Conservation (phyloP, 1,140 invertebrate genomes). For the Colletes gigas region DNA sequence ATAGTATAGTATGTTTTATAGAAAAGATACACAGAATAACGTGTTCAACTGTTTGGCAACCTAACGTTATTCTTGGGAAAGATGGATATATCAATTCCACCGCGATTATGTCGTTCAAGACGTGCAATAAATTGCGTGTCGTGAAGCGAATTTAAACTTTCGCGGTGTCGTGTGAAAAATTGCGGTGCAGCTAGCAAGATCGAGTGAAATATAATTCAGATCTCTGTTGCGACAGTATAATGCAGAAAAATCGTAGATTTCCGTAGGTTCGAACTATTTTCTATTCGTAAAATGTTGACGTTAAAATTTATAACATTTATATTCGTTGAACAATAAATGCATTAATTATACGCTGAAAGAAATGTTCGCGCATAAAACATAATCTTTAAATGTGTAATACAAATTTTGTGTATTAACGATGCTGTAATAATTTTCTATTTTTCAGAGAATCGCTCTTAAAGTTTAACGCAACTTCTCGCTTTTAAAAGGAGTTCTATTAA, state of each 20-base stretch:
- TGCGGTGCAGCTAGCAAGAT: not conserved
- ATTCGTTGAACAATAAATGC: not conserved
- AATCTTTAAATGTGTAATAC: too few relatives aligned
- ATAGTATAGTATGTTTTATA: not conserved
- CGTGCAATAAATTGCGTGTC: constrained; percentile 8
- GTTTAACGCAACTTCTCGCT: too few relatives aligned
- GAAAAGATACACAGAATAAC: not conserved
- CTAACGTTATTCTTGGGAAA: not conserved
- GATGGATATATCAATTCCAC: not conserved
- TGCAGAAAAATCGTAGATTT: not conserved
- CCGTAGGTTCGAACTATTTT: not conserved
- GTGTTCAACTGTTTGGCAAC: not conserved
- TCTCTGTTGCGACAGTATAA: not conserved
- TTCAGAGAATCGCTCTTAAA: too few relatives aligned
- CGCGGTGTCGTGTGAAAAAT: not conserved
- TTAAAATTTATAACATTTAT: not conserved
- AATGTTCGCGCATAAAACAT: too few relatives aligned
- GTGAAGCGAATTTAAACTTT: constrained; percentile 14
- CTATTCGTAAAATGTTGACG: not conserved
- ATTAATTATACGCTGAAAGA: not conserved
- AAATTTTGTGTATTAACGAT: too few relatives aligned
- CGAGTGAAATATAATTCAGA: constrained; percentile 4
- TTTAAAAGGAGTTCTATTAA: too few relatives aligned
- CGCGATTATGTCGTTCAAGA: not conserved
- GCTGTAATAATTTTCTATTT: too few relatives aligned